Base-by-base conservation (phyloP, 35 echinoderm and acorn worm genomes). In the Lytechinus variegatus region DNA sequence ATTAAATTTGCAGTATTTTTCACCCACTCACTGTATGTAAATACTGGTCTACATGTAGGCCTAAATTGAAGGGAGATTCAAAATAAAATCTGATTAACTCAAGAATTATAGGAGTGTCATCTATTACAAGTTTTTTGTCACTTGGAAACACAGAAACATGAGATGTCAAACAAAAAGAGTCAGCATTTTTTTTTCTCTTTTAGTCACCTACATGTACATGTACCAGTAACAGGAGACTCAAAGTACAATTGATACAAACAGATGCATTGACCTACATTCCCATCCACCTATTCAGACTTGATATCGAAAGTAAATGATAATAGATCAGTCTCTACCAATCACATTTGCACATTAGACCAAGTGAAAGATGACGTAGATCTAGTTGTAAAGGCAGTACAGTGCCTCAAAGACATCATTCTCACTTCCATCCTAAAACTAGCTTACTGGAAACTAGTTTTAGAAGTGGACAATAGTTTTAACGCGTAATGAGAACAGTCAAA, bases 271-370 rank as follows among this genome's bases (percentile, higher is more conserved):
- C 66, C 66, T 24, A 79, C n/a, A 79, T 79, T 79, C 66, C 66
- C 5, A 24, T 79, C 66, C 16, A 79, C 66, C 66, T 79, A 79
- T 79, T 79, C 66, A 79, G 66, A 5, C 66, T 24, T 24, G n/a
- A 79, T 79, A 79, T 79, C 19, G 66, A 79, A 79, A 79, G 66
- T 79, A 79, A 79, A 79, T 79, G 66, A 79, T 79, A 24, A 79
- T 19, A 24, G 19, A 71, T 24, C 24, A 56, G 55, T 56, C 55
- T 56, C 66, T 6, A 79, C 19, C 16, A 79, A 8, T 79, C 66
- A 4, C 19, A 79, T 24, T n/a, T n/a, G 66, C 33, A 79, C 66
- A 16, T 79, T 79, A 79, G 4, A 79, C 66, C 66, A 79, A 24
- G n/a, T n/a, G n/a, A n/a, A n/a, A n/a, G 33, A 44, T 44, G 2